These are phyloP conservation scores for Dioctria rufipes DNA, from an alignment of 2,888 invertebrate genomes.

Conservation along the genomic window DNA sequence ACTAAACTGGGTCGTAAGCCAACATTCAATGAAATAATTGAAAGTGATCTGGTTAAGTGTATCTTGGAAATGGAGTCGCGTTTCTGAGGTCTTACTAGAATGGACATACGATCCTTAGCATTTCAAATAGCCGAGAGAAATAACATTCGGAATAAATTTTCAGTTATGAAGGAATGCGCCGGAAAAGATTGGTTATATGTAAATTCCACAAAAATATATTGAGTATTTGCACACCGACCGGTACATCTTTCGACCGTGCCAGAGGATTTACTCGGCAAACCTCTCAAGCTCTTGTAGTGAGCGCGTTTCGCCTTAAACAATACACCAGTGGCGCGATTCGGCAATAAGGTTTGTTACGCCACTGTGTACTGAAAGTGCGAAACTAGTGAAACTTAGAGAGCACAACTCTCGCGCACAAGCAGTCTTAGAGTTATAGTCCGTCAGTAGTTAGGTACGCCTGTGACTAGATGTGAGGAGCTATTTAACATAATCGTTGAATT, in stretches of 20 bases:
- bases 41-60: slow-evolving; percentile 30
- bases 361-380: too few relatives aligned
- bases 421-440: too few relatives aligned
- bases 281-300: background rate
- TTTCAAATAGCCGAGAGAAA: slow-evolving; percentile 44
- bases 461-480: too few relatives aligned
- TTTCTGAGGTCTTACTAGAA: slow-evolving; percentile 46
- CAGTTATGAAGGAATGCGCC: slow-evolving; percentile 25
- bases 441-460: too few relatives aligned
- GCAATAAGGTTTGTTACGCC: too few relatives aligned
- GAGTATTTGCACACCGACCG: slow-evolving; percentile 31
- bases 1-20: too few relatives aligned
- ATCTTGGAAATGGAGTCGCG: slow-evolving; percentile 37
- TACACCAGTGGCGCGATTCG: too few relatives aligned
- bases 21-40: slow-evolving; percentile 20
- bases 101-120: slow-evolving; percentile 44
- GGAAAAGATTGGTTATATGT: slow-evolving; percentile 45
- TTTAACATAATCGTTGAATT: too few relatives aligned
- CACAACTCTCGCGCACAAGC: too few relatives aligned
- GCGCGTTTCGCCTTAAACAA: too few relatives aligned
- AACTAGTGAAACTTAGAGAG: too few relatives aligned
- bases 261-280: slow-evolving; percentile 42
- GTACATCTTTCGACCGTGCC: slow-evolving; percentile 39
- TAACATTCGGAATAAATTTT: slow-evolving; percentile 47
- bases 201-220: slow-evolving; percentile 35